Base-by-base conservation (phyloP, 2,797 vertebrate genomes). In the Aythya fuligula region DNA sequence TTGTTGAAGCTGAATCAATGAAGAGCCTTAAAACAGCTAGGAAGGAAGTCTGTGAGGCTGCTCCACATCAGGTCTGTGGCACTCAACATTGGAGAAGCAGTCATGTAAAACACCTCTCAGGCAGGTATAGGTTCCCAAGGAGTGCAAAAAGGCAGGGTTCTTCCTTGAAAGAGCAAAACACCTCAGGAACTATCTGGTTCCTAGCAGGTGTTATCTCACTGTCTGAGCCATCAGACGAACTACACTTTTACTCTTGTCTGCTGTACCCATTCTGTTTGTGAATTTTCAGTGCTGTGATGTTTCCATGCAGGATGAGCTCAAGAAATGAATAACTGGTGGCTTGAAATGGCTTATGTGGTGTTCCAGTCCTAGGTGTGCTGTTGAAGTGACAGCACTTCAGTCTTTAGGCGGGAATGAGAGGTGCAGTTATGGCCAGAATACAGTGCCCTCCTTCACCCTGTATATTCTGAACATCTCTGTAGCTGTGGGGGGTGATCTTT, bases 371-470 rank as follows among this genome's bases (percentile, higher is more conserved):
- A 69, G 39, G 25, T 49, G 15, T 1, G 24, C 21, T 64, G 8
- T 83, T 64, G 89, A 45, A 25, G 27, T 32, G 66, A 28, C 15
- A 32, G 58, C 20, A 47, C 8, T 85, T 51, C 76, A 75, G 43
- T 85, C 49, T 66, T 20, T 64, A 53, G 5, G 49, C 61, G 24
- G 30, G 19, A 47, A 13, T 39, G 3, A 4, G 15, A 80, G 22
- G 22, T 61, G 13, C 19, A 32, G 22, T 53, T 82, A 30, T 14
- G 22, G 32, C 15, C n/a, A 34, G 71, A 87, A 75, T 65, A 49
- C 17, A 38, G 16, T 73, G 38, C 6, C 5, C 2, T 45, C 3
- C 18, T 20, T 72, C 45, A 41, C 10, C 2, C 0, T 30, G n/a
- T 36, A 5, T 36, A 34, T 39, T 54, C 20, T 14, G 49, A 90